phyloP scores from a whole-genome alignment of 2,888 invertebrate species.

The Cotesia congregata region DNA sequence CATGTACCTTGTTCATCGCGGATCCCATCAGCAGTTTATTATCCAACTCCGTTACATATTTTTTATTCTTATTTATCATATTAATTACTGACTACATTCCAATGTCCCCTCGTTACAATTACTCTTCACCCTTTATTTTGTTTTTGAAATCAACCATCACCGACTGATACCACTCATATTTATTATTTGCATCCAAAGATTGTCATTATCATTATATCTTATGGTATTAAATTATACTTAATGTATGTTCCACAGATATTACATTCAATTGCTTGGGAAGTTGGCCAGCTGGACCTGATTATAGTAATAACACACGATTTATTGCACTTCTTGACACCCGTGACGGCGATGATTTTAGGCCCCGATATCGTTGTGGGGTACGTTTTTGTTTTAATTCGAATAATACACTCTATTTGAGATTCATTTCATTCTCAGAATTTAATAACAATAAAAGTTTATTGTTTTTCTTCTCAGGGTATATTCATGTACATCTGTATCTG shows the following conservation, averaged over 20 bases:
- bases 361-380: slow-evolving; percentile 76
- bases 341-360: slow-evolving; percentile 67
- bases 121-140: neutral
- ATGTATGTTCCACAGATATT: slow-evolving; percentile 68
- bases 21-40: slow-evolving; percentile 27
- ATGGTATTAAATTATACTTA: neutral
- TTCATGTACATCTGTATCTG: no score
- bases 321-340: slow-evolving; percentile 74
- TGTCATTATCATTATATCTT: neutral
- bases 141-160: neutral
- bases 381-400: slow-evolving; percentile 56
- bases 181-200: neutral
- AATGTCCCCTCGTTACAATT: slow-evolving; percentile 3
- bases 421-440: no score
- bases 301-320: slow-evolving; percentile 70
- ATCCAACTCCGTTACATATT: neutral
- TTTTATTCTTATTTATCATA: slow-evolving; percentile 19
- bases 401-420: neutral
- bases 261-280: slow-evolving; percentile 77
- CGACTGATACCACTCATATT: neutral
- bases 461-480: no score
- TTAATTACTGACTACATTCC: slow-evolving; percentile 22
- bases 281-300: slow-evolving; percentile 73
- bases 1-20: slow-evolving; percentile 13
- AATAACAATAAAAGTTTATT: no score